Base-by-base conservation (phyloP, 2,888 invertebrate genomes). In the Stenoptilia bipunctidactyla region DNA sequence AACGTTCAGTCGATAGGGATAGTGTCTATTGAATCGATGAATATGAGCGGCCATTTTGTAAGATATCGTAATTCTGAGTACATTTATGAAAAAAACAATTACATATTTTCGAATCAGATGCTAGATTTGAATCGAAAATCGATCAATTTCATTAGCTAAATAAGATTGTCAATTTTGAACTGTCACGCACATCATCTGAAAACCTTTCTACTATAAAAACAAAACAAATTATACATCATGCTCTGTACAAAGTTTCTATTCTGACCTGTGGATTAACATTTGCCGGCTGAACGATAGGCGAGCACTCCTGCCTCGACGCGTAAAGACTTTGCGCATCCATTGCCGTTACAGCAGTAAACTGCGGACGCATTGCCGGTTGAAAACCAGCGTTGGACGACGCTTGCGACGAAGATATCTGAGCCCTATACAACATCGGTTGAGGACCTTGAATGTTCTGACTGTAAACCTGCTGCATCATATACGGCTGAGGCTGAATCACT, bases 371-470 rank as follows among this genome's bases (percentile, higher is more conserved):
- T 37, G 44, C 48, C 30, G 47, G 43, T 41, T 53, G 53, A n/a
- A 46, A 53, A 39, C 47, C 54, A 2, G 60, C 56, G 43, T 50
- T 50, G 56, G 58, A 55, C 40, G 62, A 63, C 15, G 61, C 54
- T 40, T 69, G 71, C 15, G 66, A 51, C 13, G 55, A 44, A 27
- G 56, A 53, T 44, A 57, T 56, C 41, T 69, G 72, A 14, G 75
- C 61, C 34, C 69, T 52, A 38, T 69, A 73, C 58, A 58, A 47
- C 67, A 68, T 61, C 5, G 74, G 67, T 52, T 71, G 75, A 1
- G 68, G 55, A 25, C 66, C 67, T 37, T 61, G 56, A n/a, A 57
- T 55, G 34, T 53, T 58, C 25, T 61, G 68, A 6, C 62, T 54
- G 42, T 63, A 68, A 15, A 49, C 40, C 30, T 64, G 64, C 45